Evolutionary conservation across 2,888 invertebrate species (phyloP), one percentile per base, ranked within the genome.

Genomic region (Dasysyrphus tricinctus): DNA sequence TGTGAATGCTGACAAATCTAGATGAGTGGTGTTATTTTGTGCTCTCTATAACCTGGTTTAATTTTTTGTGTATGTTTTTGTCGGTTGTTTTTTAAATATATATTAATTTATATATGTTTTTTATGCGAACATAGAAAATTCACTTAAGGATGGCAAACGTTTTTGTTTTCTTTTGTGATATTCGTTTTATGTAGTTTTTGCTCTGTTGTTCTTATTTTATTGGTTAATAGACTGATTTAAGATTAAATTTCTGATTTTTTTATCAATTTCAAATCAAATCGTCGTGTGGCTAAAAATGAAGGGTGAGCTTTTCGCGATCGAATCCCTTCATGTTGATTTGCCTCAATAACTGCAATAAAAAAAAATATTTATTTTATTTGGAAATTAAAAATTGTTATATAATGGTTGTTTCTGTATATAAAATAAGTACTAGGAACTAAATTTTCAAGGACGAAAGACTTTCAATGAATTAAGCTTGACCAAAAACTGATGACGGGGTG

Each of bases 301-400:
- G 86, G 86, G 82, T 74, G 74, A 82, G 78, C 86, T 86, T 79
- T 82, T 82, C 88, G 65, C 88, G 79, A 80, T 88, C 86, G 54
- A 73, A 80, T 78, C 85, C 88, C 88, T 88, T 89, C 89, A 89
- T 89, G 85, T 70, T 88, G 88, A 88, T 34, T 82, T 84, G 86
- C 86, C 79, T 88, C 73, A 85, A 89, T 88, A 86, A 88, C 88
- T 88, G 78, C n/a, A 88, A 88, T 49, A 29, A 80, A 51, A 69
- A 54, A 14, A 39, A 77, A 82, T 29, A 70, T 6, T 1, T 19
- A 69, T 12, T 6, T 69, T 54, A 24, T 19, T 19, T 24, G 24
- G 3, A 47, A 47, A 16, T 16, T 19, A 8, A 9, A 16, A 8
- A 8, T 37, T 32, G 5, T 32, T 32, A 5, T 32, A 32, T 3